These are phyloP conservation scores for Teleopsis dalmanni DNA, from an alignment of 1,140 invertebrate genomes.

Conservation along the genomic window DNA sequence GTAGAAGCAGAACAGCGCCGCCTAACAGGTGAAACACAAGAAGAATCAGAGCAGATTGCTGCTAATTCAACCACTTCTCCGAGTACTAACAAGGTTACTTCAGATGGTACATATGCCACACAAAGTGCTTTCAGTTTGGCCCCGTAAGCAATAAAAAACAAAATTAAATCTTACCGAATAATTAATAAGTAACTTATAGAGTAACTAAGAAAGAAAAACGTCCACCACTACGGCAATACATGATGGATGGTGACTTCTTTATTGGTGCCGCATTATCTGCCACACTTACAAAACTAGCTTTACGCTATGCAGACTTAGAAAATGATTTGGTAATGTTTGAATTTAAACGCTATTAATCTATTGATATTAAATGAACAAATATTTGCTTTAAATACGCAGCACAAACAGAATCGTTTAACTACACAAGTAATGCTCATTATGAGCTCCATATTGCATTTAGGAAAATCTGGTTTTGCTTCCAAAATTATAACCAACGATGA, in stretches of 20 bases:
- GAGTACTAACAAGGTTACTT: slow-evolving; percentile 62
- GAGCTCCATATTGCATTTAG: slow-evolving; percentile 77
- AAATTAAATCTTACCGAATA: not conserved
- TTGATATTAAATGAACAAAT: not conserved
- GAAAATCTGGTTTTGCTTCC: slow-evolving; percentile 61
- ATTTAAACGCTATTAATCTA: not conserved
- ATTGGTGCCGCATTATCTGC: slow-evolving; percentile 87
- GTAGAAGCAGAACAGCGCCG: slow-evolving; percentile 80
- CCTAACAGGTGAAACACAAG: slow-evolving; percentile 58
- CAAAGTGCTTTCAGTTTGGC: slow-evolving; percentile 91
- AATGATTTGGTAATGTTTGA: slow-evolving; percentile 16
- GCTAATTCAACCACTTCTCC: slow-evolving; percentile 20
- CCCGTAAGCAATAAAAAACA: slow-evolving; percentile 47
- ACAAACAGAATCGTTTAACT: slow-evolving; percentile 59
- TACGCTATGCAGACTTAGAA: slow-evolving; percentile 50
- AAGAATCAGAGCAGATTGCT: slow-evolving; percentile 33
- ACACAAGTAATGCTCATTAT: slow-evolving; percentile 85
- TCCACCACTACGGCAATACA: slow-evolving; percentile 76
- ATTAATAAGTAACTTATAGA: slow-evolving; percentile 26
- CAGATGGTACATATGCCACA: slow-evolving; percentile 97
- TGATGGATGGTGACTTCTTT: slow-evolving; percentile 95
- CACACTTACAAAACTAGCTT: slow-evolving; percentile 82
- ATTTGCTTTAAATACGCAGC: slow-evolving; percentile 4
- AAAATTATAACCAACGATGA: slow-evolving; percentile 93
- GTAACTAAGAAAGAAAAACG: slow-evolving; percentile 60